Conservation (phyloP, 2,797 vertebrate species). For the Calcarius lapponicus region DNA sequence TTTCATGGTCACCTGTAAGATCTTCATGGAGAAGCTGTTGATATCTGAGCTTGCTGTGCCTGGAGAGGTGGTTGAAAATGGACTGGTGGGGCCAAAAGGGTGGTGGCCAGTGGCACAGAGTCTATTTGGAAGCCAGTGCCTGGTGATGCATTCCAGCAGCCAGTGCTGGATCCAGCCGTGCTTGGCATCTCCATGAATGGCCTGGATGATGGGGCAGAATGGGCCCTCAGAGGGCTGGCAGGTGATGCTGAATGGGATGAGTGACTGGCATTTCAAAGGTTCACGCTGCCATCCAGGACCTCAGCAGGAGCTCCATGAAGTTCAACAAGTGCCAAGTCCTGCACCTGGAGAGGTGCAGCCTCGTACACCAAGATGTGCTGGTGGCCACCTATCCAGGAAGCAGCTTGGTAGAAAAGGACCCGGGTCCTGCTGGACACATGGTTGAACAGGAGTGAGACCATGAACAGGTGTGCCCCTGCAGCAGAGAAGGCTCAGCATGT, state of each 20-base stretch:
- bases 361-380: fast-evolving
- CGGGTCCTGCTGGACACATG: neutral
- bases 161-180: neutral
- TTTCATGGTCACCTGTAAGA: neutral
- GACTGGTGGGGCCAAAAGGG: fast-evolving
- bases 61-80: neutral
- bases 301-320: neutral
- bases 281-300: neutral
- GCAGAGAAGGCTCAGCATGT: neutral
- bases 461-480: neutral
- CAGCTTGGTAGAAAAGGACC: fast-evolving
- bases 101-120: fast-evolving
- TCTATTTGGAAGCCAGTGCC: neutral
- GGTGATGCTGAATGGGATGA: no score
- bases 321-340: neutral
- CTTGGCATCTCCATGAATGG: neutral
- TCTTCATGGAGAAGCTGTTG: neutral
- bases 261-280: neutral
- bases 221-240: neutral
- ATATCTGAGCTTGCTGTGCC: neutral
- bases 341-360: neutral
- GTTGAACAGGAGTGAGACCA: no score
- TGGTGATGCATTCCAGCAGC: fast-evolving
- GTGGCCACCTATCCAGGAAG: neutral
- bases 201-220: neutral